phyloP scores from a whole-genome alignment of 2,113 vertebrate species.

The Pterophyllum scalare region DNA sequence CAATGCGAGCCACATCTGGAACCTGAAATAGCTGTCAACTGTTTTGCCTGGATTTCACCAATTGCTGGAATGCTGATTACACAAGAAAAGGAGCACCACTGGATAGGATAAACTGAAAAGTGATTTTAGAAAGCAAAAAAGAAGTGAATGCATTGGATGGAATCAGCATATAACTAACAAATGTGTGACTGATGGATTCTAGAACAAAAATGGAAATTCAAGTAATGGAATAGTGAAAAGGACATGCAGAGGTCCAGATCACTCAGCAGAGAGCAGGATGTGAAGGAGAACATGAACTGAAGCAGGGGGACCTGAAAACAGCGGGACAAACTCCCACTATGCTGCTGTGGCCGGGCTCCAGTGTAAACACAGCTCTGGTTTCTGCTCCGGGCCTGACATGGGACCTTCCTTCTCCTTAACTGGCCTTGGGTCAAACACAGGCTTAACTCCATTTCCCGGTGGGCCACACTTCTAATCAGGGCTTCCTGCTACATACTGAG shows the following conservation, averaged over 20 bases:
- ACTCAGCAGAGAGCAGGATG: constrained; percentile 18
- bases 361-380: constrained; percentile 76
- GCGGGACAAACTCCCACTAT: constrained; percentile 47
- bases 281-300: constrained; percentile 37
- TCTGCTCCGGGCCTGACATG: constrained; percentile 59
- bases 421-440: constrained; percentile 57
- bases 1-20: not conserved
- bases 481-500: constrained; percentile 64
- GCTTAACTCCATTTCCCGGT: constrained; percentile 69
- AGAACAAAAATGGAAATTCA: constrained; percentile 2
- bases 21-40: not conserved
- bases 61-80: not conserved
- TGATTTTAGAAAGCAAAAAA: not conserved
- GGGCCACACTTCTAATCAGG: constrained; percentile 66
- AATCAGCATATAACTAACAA: not conserved
- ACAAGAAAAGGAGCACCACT: not conserved
- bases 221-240: not conserved
- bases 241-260: constrained; percentile 21
- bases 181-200: not conserved
- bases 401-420: constrained; percentile 61
- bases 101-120: not conserved
- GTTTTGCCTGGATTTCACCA: not conserved
- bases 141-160: not conserved
- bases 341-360: constrained; percentile 59
- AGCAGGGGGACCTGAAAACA: constrained; percentile 48